Conservation (phyloP, 2,797 vertebrate genomes). For the Spizella passerina region DNA sequence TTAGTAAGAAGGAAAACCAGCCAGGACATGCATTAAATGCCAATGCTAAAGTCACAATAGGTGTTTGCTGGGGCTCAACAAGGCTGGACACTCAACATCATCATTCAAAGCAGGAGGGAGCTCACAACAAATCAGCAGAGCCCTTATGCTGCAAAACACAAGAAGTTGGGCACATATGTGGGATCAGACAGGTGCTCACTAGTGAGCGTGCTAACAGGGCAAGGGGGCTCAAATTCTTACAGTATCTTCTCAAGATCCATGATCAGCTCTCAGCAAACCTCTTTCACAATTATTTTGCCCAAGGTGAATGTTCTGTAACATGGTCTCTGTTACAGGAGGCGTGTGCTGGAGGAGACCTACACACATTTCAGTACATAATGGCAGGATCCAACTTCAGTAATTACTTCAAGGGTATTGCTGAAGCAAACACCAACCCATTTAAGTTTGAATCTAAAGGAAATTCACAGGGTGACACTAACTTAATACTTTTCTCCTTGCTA, state of each 20-base stretch:
- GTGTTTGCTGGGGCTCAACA: not conserved
- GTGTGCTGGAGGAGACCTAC: not conserved
- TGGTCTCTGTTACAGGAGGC: not conserved
- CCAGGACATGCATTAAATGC: accelerated
- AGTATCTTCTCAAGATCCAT: not conserved
- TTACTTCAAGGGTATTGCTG: not conserved
- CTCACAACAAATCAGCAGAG: not conserved
- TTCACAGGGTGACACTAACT: not conserved
- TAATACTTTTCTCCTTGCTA: not conserved
- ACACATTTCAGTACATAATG: not conserved
- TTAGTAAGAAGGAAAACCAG: not conserved
- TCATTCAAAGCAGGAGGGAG: not conserved
- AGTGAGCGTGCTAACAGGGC: not conserved
- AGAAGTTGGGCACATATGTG: not conserved
- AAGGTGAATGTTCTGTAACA: not conserved
- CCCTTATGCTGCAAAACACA: not conserved
- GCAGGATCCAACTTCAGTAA: not conserved
- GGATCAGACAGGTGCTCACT: not conserved
- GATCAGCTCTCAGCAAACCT: not conserved
- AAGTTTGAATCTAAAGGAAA: not conserved
- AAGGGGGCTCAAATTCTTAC: not conserved
- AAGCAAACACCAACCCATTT: accelerated
- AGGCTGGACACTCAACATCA: not conserved
- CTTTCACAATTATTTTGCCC: not conserved
- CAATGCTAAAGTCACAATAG: not conserved